Evolutionary conservation across 2,888 invertebrate species (phyloP).

Genomic region (Dasysyrphus albostriatus): DNA sequence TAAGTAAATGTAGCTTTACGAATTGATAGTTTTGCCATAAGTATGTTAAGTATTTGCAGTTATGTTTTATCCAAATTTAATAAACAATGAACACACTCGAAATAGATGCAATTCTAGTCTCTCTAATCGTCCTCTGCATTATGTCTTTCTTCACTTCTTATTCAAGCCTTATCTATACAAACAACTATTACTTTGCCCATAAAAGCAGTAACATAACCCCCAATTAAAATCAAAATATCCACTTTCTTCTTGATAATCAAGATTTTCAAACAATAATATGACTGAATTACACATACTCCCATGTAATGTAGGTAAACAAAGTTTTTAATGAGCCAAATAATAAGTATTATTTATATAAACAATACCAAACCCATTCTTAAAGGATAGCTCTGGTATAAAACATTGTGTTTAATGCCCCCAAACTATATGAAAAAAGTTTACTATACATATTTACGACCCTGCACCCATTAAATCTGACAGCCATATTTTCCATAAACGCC

Average conservation of each 20-base stretch:
- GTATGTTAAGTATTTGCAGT: too few species aligned
- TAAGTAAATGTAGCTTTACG: too few species aligned
- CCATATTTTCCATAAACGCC: slow-evolving; percentile 18
- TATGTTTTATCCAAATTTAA: too few species aligned
- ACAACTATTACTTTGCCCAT: background rate
- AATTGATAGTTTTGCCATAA: too few species aligned
- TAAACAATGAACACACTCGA: too few species aligned
- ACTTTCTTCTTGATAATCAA: background rate
- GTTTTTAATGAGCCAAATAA: slow-evolving; percentile 5
- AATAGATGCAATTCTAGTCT: too few species aligned
- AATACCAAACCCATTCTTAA: background rate
- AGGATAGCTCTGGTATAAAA: background rate
- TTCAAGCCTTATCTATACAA: background rate
- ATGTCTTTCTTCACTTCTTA: too few species aligned
- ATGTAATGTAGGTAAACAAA: background rate
- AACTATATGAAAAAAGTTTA: background rate
- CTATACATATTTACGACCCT: background rate
- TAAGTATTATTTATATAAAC: background rate
- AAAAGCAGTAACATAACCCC: background rate
- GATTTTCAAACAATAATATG: background rate
- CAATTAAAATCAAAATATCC: slow-evolving; percentile 5
- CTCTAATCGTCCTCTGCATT: too few species aligned
- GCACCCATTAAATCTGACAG: slow-evolving; percentile 40
- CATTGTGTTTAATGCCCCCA: slow-evolving; percentile 25
- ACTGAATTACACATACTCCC: slow-evolving; percentile 1